Evolutionary conservation across 2,888 invertebrate species (phyloP).

Genomic region (Drosophila anceps): DNA sequence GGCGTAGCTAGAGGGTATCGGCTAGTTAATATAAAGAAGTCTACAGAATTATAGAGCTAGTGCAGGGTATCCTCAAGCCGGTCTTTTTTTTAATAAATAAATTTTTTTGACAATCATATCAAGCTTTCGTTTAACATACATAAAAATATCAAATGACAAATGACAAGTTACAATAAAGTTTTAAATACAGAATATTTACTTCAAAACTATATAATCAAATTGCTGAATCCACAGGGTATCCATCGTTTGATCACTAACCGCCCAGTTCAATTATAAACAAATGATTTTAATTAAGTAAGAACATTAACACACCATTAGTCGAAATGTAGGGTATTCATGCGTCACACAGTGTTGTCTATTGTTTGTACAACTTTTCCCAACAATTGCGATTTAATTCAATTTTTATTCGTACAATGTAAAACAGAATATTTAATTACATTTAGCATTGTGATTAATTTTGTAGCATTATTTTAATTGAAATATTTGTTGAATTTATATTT

Average conservation of each 20-base stretch:
- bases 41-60: not conserved
- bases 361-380: not conserved
- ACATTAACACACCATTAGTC: not conserved
- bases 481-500: not conserved
- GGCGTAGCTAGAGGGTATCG: not conserved
- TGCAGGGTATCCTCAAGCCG: not conserved
- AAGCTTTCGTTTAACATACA: too few relatives aligned
- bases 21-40: not conserved
- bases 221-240: too few relatives aligned
- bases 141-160: too few relatives aligned
- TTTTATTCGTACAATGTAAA: not conserved
- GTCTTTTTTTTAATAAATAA: too few relatives aligned
- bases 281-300: not conserved
- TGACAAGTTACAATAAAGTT: too few relatives aligned
- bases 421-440: not conserved
- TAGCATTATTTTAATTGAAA: not conserved
- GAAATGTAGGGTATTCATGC: not conserved
- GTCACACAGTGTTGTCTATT: not conserved
- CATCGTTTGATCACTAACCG: not conserved
- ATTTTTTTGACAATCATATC: too few relatives aligned
- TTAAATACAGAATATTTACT: too few relatives aligned
- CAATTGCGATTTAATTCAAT: not conserved
- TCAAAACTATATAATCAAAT: too few relatives aligned
- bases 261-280: not conserved
- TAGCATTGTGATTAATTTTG: not conserved